Conservation (phyloP, 2,888 invertebrate genomes). For the Cosmorhoe ocellata region DNA sequence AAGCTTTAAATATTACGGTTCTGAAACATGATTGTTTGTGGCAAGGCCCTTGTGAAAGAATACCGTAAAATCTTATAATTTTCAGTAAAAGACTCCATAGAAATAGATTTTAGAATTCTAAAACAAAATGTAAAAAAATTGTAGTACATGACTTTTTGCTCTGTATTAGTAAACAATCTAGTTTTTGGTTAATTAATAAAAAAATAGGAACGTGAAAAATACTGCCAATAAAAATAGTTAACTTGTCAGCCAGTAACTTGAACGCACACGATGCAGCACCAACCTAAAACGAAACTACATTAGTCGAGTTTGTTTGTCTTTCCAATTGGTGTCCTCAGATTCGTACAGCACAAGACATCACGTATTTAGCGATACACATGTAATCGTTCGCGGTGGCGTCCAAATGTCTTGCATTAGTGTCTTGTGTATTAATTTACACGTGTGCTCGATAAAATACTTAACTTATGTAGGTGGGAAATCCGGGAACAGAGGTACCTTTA, state of each 20-base stretch:
- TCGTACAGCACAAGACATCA: slow-evolving; percentile 28
- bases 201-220: too few species aligned
- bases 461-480: slow-evolving; percentile 20
- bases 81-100: too few species aligned
- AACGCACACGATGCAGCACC: neutral
- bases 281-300: slow-evolving; percentile 12
- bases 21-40: too few species aligned
- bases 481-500: slow-evolving; percentile 7
- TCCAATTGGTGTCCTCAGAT: slow-evolving; percentile 21
- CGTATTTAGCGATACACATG: slow-evolving; percentile 74
- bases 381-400: slow-evolving; percentile 58
- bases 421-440: slow-evolving; percentile 34
- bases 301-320: slow-evolving; percentile 14
- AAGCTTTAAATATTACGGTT: too few species aligned
- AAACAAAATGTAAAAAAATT: too few species aligned
- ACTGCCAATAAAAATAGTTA: too few species aligned
- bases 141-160: too few species aligned
- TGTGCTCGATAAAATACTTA: slow-evolving; percentile 9
- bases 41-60: too few species aligned
- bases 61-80: too few species aligned
- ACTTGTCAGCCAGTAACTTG: neutral
- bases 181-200: too few species aligned
- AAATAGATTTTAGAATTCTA: too few species aligned
- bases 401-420: slow-evolving; percentile 51
- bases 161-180: too few species aligned